These are phyloP conservation scores for Morpho achilles DNA, from an alignment of 2,888 invertebrate species.

Conservation along the genomic window DNA sequence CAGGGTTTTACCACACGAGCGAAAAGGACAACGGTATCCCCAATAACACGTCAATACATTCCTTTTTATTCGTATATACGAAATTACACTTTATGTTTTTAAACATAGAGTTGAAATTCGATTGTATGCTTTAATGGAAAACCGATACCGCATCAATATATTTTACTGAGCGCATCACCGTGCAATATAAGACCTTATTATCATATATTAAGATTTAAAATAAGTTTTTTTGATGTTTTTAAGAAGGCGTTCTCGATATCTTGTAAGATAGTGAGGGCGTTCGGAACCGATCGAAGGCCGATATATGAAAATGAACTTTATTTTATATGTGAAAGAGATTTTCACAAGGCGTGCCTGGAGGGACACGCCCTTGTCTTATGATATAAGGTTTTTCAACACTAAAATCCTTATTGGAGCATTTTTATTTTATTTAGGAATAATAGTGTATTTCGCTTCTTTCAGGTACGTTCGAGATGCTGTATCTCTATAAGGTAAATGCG, in stretches of 20 bases:
- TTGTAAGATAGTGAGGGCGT: slow-evolving; percentile 78
- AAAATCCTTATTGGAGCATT: slow-evolving; percentile 48
- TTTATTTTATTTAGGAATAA: slow-evolving; percentile 17
- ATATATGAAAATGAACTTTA: slow-evolving; percentile 72
- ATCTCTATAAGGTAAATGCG: slow-evolving; percentile 20
- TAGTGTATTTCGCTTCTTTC: slow-evolving; percentile 19
- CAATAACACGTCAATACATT: slow-evolving; percentile 80
- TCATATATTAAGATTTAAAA: slow-evolving; percentile 45
- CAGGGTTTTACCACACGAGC: slow-evolving; percentile 51
- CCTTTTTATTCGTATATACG: slow-evolving; percentile 51
- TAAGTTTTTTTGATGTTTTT: slow-evolving; percentile 42
- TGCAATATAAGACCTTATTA: slow-evolving; percentile 43
- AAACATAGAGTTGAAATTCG: slow-evolving; percentile 43
- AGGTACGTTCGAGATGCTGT: slow-evolving; percentile 28
- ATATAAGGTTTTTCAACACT: slow-evolving; percentile 55
- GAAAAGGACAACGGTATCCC: slow-evolving; percentile 66
- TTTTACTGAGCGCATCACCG: slow-evolving; percentile 52
- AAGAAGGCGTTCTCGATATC: slow-evolving; percentile 78
- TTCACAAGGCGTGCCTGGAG: slow-evolving; percentile 58
- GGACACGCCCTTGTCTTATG: slow-evolving; percentile 74
- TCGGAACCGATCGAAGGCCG: slow-evolving; percentile 72
- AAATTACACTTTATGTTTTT: slow-evolving; percentile 39
- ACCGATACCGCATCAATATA: slow-evolving; percentile 78
- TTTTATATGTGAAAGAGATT: slow-evolving; percentile 57
- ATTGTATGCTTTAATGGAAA: slow-evolving; percentile 62